Base-by-base conservation (phyloP, 2,113 vertebrate species). In the Callipepla squamata region DNA sequence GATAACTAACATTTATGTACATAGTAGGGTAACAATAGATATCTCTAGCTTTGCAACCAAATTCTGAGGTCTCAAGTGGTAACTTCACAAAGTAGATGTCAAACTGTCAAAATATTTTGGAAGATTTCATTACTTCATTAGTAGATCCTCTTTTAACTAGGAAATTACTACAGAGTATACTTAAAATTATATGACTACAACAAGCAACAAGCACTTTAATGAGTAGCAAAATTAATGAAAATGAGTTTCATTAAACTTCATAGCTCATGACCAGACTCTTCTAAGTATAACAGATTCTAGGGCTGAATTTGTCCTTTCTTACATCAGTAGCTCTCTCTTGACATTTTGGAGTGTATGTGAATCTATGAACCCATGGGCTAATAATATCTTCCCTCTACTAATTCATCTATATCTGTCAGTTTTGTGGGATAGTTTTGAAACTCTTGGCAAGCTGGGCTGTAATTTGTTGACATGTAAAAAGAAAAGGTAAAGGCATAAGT, bases 21-120 rank as follows among this genome's bases (percentile, higher is more conserved):
- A 16, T 47, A 42, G 9, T 12, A 11, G 19, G n/a, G 7, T 11
- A 59, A 47, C 0, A 0, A 45, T 12, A 32, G 17, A 2, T 84
- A 89, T 74, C 30, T 23, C 67, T 55, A 28, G 23, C 32, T 69
- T 17, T 36, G 22, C 17, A 89, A 40, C 28, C 36, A 74, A 26
- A 42, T 61, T 83, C 53, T 83, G 38, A 90, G 25, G 26, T n/a
- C 73, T 22, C 77, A 44, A 84, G n/a, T 16, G 21, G 47, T 42
- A 38, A 30, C 63, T 85, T 85, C 70, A 67, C 34, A 74, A 66
- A 84, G 77, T 23, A 82, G 19, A 6, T 36, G n/a, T 63, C 80
- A 30, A 72, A 81, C 28, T 63, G 18, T 8, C 59, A 26, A 75
- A 38, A 57, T 68, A 19, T 75, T 81, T 59, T 81, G 57, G n/a